Conservation (phyloP, 2,113 vertebrate species). For the Hylia prasina region DNA sequence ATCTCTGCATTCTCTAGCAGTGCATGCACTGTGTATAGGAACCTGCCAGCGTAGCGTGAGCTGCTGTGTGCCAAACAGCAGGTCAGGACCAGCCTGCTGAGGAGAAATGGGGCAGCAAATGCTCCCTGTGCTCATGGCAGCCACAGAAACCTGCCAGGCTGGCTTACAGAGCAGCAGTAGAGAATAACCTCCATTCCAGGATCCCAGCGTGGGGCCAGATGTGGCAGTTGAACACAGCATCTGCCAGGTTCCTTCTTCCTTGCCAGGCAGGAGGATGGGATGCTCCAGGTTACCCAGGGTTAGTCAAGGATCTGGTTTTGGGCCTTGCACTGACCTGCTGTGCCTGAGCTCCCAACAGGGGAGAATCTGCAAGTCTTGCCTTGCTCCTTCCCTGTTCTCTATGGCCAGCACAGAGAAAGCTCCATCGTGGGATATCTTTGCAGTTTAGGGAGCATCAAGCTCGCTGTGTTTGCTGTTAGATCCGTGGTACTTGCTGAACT, state of each 20-base stretch:
- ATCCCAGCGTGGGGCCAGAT: not conserved
- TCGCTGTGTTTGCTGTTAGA: not conserved
- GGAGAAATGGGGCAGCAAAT: not conserved
- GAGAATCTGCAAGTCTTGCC: not conserved
- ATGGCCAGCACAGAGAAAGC: rapidly evolving
- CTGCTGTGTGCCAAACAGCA: not conserved
- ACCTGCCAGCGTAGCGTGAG: not conserved
- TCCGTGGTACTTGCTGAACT: not conserved
- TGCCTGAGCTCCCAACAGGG: rapidly evolving
- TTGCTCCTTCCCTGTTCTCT: not conserved
- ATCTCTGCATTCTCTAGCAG: not conserved
- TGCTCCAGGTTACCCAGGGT: not conserved
- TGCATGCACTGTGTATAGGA: not conserved
- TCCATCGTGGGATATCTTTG: not conserved
- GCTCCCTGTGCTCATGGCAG: not conserved
- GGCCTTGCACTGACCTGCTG: not conserved
- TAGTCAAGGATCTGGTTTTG: not conserved
- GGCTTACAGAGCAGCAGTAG: not conserved
- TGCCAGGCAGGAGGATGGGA: not conserved
- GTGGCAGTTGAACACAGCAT: not conserved
- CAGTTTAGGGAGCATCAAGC: not conserved
- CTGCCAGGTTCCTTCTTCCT: not conserved
- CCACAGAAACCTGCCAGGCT: not conserved
- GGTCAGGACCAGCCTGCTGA: not conserved
- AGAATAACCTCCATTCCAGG: not conserved